Evolutionary conservation across 2,888 invertebrate species (phyloP), one percentile per base, ranked within the genome.

Genomic region (Ceramica pisi): DNA sequence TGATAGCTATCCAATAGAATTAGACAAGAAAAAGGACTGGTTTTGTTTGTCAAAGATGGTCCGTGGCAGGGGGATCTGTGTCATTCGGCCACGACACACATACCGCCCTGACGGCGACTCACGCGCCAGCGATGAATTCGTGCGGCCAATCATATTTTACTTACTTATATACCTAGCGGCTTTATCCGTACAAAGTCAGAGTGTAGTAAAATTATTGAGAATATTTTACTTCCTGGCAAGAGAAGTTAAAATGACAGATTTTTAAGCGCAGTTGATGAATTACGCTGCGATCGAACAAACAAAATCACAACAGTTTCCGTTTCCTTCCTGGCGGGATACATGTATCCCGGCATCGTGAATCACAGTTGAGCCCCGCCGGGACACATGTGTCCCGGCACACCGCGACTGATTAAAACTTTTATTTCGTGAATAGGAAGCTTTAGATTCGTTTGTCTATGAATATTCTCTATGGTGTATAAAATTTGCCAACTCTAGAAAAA

Each of bases 71-170:
- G 90, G 89, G 92, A 95, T 93, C 92, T 92, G 92, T 94, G 95
- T 93, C 93, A 95, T 89, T 92, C 91, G 95, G 95, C 90, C 95
- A 87, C 92, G 95, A 86, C 95, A 94, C 83, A 95, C 94, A 95
- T 95, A 92, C 92, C 91, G 83, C 64, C 87, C 81, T 84, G 86
- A 83, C 81, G 83, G 84, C 89, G 82, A 87, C 90, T 91, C 93
- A 92, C 91, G 93, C 90, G 86, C 88, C 78, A 84, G 67, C 82
- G 72, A 75, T 88, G 86, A 89, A 89, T 88, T 90, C 89, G 87
- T 90, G 88, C 88, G 78, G 85, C 83, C 85, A 81, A 90, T 84
- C 77, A 82, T 83, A 80, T 73, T 81, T 78, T 71, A 64, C 70
- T 66, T 64, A 67, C 70, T 66, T 64, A 67, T 74, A 61, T 57